Evolutionary conservation across 2,113 vertebrate genomes (phyloP).

Genomic region (Myiagra hebetior): DNA sequence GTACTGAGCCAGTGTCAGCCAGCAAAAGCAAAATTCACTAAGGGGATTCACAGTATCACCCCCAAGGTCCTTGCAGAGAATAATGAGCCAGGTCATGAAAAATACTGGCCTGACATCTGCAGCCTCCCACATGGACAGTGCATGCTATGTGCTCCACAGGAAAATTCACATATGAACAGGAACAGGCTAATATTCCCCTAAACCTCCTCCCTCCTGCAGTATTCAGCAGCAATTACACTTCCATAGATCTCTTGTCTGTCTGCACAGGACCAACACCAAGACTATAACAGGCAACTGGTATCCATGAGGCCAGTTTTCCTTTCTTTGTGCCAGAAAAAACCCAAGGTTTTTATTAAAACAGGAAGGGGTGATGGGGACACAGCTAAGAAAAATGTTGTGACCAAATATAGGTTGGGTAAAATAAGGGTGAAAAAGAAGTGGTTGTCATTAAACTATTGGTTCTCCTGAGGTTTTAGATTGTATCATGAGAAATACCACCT

Average conservation of each 20-base stretch:
- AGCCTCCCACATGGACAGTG: not conserved
- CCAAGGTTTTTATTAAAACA: not conserved
- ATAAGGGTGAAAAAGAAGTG: not conserved
- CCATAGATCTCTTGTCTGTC: not conserved
- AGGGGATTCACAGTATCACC: not conserved
- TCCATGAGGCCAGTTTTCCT: not conserved
- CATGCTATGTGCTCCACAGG: not conserved
- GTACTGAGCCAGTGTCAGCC: not conserved
- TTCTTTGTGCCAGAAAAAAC: not conserved
- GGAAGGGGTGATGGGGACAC: not conserved
- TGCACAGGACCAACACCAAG: not conserved
- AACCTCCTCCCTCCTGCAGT: not conserved
- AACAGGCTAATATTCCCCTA: not conserved
- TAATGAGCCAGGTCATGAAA: not conserved
- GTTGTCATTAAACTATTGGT: not conserved
- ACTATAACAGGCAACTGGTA: not conserved
- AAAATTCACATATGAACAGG: not conserved
- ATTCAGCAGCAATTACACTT: not conserved
- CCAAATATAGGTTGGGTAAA: not conserved
- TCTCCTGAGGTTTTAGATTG: not conserved
- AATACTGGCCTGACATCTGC: not conserved
- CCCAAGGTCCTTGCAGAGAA: not conserved
- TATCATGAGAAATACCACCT: not conserved
- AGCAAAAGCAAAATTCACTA: slow-evolving; percentile 31
- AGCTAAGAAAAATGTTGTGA: not conserved